These are phyloP conservation scores for Scopus umbretta DNA, from an alignment of 2,113 vertebrate genomes.

Conservation along the genomic window DNA sequence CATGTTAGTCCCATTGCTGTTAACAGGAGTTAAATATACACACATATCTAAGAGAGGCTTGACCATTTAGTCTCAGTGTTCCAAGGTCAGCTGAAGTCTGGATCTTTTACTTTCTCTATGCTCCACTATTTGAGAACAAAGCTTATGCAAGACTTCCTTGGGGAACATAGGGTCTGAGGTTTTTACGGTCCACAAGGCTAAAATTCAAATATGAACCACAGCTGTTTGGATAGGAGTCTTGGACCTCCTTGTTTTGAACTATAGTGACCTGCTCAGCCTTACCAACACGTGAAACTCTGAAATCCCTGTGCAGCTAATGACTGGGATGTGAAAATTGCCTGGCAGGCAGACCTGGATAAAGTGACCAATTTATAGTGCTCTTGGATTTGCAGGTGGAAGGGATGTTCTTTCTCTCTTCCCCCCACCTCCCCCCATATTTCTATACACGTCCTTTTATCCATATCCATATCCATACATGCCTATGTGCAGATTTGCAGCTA, in stretches of 20 bases:
- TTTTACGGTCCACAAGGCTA: slow-evolving; percentile 58
- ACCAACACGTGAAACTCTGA: not conserved
- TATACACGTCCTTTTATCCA: not conserved
- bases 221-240: slow-evolving; percentile 64
- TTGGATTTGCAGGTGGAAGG: slow-evolving; percentile 16
- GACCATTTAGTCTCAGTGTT: slow-evolving; percentile 37
- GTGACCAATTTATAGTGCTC: not conserved
- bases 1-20: slow-evolving; percentile 22
- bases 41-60: slow-evolving; percentile 19
- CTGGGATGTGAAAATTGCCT: not conserved
- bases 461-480: not conserved
- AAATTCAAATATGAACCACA: slow-evolving; percentile 65
- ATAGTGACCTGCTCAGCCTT: slow-evolving; percentile 32
- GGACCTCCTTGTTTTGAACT: slow-evolving; percentile 53
- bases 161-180: slow-evolving; percentile 59
- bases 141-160: slow-evolving; percentile 69
- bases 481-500: not conserved
- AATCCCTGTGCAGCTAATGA: not conserved
- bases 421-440: not conserved
- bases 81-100: slow-evolving; percentile 54
- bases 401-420: not conserved
- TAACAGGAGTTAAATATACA: slow-evolving; percentile 30
- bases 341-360: not conserved
- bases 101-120: slow-evolving; percentile 54
- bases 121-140: slow-evolving; percentile 59